Percentiles rank a stretch among this genome's conserved stretches.
Conservation (phyloP, 35 echinoderm and acorn worm species). For the Lytechinus pictus region DNA sequence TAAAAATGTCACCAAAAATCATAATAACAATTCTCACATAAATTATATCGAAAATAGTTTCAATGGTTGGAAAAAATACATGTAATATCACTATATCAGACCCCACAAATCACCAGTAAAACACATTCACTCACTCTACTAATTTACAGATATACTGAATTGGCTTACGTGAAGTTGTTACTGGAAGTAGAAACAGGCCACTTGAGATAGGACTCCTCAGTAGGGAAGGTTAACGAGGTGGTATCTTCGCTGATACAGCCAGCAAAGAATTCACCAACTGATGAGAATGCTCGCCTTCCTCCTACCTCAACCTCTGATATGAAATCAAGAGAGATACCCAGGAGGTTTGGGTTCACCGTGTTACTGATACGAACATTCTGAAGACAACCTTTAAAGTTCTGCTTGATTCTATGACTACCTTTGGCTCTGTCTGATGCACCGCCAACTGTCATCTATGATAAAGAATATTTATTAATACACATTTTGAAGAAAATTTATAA, state of each 20-base stretch:
- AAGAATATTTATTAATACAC: no score
- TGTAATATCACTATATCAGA: no score
- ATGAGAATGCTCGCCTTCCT: constrained; percentile 38
- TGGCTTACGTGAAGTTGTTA: constrained; percentile 77
- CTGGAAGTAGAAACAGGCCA: constrained; percentile 40
- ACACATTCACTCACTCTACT: no score
- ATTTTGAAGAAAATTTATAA: no score
- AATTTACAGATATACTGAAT: neutral
- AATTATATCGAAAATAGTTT: no score
- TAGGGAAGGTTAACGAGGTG: constrained; percentile 66
- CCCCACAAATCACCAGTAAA: no score
- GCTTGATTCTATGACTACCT: neutral
- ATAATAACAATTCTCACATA: no score
- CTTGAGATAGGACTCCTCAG: constrained; percentile 59
- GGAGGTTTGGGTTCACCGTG: constrained; percentile 31
- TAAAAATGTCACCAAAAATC: no score
- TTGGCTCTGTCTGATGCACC: constrained; percentile 49
- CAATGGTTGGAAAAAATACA: no score
- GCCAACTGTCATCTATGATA: constrained; percentile 72
- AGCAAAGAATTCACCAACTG: constrained; percentile 52
- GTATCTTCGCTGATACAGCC: constrained; percentile 50
- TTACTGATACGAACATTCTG: constrained; percentile 76
- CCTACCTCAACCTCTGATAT: constrained; percentile 42
- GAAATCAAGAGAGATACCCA: constrained; percentile 68
- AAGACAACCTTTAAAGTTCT: constrained; percentile 72